Evolutionary conservation across 2,888 invertebrate species (phyloP).

Genomic region (Drosophila kanekoi): DNA sequence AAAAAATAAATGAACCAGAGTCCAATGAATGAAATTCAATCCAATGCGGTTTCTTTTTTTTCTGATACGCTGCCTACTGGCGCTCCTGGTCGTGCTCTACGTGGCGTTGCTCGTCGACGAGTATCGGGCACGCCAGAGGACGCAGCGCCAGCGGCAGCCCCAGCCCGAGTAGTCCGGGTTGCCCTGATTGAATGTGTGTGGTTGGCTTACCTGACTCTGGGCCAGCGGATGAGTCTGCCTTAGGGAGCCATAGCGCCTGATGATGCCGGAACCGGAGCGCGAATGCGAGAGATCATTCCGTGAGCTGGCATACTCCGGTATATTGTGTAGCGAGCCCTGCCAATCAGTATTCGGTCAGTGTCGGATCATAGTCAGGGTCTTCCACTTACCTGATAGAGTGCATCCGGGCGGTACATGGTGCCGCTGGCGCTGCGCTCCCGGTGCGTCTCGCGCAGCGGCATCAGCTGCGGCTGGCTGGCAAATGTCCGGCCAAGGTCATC

Average conservation of each 20-base stretch:
- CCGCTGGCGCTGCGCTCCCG: constrained; percentile 88
- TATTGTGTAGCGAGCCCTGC: constrained; percentile 86
- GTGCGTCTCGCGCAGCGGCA: constrained; percentile 71
- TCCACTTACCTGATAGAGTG: constrained; percentile 92
- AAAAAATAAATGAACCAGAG: background rate
- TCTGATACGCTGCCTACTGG: background rate
- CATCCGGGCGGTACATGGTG: constrained; percentile 94
- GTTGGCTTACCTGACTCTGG: constrained; percentile 73
- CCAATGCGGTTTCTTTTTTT: background rate
- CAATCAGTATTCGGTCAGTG: background rate
- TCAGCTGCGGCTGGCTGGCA: constrained; percentile 88
- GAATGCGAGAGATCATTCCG: constrained; percentile 85
- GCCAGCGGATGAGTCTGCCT: constrained; percentile 73
- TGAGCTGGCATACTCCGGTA: constrained; percentile 86
- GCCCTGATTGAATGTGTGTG: background rate
- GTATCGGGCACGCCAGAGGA: background rate
- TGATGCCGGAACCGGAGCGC: constrained; percentile 80
- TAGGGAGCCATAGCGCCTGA: constrained; percentile 85
- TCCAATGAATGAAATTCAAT: background rate
- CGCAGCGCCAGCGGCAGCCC: background rate
- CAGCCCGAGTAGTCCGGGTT: background rate
- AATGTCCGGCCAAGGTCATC: constrained; percentile 86
- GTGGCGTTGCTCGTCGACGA: background rate
- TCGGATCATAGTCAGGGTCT: too few relatives aligned
- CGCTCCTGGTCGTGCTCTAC: background rate